phyloP scores from a whole-genome alignment of 2,113 vertebrate genomes.

The Crotophaga sulcirostris region DNA sequence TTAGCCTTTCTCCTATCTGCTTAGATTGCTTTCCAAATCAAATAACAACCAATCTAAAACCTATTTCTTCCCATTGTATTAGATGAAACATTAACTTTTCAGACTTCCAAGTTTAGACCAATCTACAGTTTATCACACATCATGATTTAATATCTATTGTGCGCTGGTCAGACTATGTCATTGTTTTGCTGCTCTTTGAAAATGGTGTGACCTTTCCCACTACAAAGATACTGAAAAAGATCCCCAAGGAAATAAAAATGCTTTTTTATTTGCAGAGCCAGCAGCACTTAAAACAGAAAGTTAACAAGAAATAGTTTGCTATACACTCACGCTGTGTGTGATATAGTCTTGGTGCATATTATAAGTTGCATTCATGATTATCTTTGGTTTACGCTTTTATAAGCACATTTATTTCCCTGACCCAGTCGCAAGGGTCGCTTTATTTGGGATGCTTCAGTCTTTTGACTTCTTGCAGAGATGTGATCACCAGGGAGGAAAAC shows the following conservation, averaged over 20 bases:
- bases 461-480: not conserved
- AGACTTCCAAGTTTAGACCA: not conserved
- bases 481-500: not conserved
- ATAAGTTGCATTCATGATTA: not conserved
- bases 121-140: not conserved
- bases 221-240: not conserved
- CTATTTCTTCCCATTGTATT: not conserved
- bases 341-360: no score
- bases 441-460: not conserved
- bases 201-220: not conserved
- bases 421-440: not conserved
- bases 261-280: not conserved
- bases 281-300: not conserved
- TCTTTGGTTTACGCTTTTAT: not conserved
- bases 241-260: not conserved
- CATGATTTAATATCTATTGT: not conserved
- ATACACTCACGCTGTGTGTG: not conserved
- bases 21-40: not conserved
- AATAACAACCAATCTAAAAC: not conserved
- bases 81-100: not conserved
- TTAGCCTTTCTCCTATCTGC: not conserved
- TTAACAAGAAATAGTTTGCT: not conserved
- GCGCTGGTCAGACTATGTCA: not conserved
- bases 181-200: not conserved
- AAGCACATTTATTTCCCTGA: not conserved